Evolutionary conservation across 2,888 invertebrate genomes (phyloP).

Genomic region (Plutella xylostella): DNA sequence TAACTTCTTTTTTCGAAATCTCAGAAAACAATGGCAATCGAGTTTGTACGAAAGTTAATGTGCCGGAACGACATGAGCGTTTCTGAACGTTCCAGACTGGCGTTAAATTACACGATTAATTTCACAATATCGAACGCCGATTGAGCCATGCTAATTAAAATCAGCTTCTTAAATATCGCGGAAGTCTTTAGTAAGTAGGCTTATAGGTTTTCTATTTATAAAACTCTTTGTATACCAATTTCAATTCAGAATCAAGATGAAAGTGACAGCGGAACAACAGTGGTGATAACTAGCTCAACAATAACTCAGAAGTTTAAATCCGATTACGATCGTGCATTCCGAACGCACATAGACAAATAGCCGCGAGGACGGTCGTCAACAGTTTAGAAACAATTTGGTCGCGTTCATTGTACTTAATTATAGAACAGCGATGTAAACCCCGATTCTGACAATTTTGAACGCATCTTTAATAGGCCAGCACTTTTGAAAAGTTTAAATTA

Average conservation of each 20-base stretch:
- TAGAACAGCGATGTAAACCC: slow-evolving; percentile 47
- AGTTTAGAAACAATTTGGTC: slow-evolving; percentile 64
- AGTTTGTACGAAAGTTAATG: slow-evolving; percentile 7
- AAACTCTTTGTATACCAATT: too few species aligned
- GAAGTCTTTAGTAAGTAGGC: too few species aligned
- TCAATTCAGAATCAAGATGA: too few species aligned
- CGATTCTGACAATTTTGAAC: slow-evolving; percentile 47
- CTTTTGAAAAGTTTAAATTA: not conserved
- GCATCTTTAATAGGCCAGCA: slow-evolving; percentile 53
- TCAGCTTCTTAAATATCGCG: not conserved
- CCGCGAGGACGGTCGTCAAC: slow-evolving; percentile 62
- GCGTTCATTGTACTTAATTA: slow-evolving; percentile 57
- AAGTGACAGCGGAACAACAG: too few species aligned
- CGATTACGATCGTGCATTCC: slow-evolving; percentile 47
- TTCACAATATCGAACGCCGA: slow-evolving; percentile 15
- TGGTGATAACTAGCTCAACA: too few species aligned
- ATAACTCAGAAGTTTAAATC: slow-evolving; percentile 2
- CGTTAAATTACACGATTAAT: slow-evolving; percentile 25
- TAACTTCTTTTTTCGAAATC: slow-evolving; percentile 3
- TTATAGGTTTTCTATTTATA: too few species aligned
- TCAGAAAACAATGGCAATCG: slow-evolving; percentile 5
- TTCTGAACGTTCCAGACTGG: slow-evolving; percentile 15
- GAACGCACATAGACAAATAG: slow-evolving; percentile 63
- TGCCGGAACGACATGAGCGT: slow-evolving; percentile 1
- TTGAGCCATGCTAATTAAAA: not conserved